Evolutionary conservation across 2,888 invertebrate genomes (phyloP).

Genomic region (Agrotis exclamationis): DNA sequence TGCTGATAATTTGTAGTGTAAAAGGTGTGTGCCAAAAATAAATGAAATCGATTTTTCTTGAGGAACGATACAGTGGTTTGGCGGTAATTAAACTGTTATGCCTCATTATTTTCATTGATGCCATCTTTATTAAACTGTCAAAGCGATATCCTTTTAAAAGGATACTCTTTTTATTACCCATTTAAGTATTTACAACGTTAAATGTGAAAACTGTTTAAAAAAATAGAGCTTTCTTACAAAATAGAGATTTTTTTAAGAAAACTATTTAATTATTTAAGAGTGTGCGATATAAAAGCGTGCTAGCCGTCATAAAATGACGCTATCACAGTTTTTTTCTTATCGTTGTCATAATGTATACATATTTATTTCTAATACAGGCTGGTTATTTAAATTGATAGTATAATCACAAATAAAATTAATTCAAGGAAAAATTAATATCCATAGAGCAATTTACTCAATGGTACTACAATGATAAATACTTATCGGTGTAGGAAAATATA

Average conservation of each 20-base stretch:
- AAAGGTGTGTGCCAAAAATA: conserved; percentile 5
- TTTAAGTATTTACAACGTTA: background rate
- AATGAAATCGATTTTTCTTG: conserved; percentile 34
- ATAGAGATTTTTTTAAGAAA: background rate
- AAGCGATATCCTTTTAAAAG: background rate
- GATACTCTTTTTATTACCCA: background rate
- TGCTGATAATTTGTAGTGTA: conserved; percentile 35
- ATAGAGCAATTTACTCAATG: conserved; percentile 11
- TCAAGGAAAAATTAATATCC: background rate
- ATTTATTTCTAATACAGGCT: too few relatives aligned
- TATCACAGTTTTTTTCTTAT: too few relatives aligned
- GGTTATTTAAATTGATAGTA: background rate
- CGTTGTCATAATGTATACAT: too few relatives aligned
- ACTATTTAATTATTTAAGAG: background rate
- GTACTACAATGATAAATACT: background rate
- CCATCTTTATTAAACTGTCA: background rate
- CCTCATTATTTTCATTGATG: background rate
- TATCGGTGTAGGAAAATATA: conserved; percentile 19
- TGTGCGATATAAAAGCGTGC: too few relatives aligned
- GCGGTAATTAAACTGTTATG: background rate
- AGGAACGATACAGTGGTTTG: conserved; percentile 20
- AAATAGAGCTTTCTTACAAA: background rate
- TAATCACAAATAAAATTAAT: background rate
- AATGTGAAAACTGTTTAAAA: background rate
- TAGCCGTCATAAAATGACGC: too few relatives aligned